Evolutionary conservation across 2,797 vertebrate genomes (phyloP).

Genomic region (Muscicapa comitata): DNA sequence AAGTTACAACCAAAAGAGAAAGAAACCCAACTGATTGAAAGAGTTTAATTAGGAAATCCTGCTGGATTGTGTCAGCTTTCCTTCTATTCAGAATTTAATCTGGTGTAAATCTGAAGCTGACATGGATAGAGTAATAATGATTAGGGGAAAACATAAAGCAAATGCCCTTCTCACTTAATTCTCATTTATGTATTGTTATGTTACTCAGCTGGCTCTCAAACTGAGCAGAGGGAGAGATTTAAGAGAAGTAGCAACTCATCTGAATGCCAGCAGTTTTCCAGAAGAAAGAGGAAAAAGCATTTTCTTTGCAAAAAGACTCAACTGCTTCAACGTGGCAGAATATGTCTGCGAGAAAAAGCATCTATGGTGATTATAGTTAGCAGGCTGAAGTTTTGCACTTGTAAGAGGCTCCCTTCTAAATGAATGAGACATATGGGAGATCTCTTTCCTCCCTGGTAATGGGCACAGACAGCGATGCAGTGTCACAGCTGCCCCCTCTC

Average conservation of each 20-base stretch:
- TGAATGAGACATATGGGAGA: background rate
- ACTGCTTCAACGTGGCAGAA: background rate
- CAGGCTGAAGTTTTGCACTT: background rate
- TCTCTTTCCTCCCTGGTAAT: background rate
- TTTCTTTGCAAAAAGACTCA: background rate
- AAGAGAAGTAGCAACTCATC: background rate
- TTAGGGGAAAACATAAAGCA: background rate
- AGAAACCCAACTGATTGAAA: background rate
- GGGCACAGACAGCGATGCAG: background rate
- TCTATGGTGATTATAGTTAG: background rate
- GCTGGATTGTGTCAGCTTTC: background rate
- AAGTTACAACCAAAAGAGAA: background rate
- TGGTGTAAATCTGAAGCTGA: constrained; percentile 19
- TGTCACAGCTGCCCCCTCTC: background rate
- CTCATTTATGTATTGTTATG: background rate
- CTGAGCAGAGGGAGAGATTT: background rate
- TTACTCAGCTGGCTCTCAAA: background rate
- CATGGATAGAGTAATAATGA: background rate
- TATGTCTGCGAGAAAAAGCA: background rate
- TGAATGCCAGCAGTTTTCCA: background rate
- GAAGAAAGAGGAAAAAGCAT: background rate
- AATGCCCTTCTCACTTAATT: constrained; percentile 9
- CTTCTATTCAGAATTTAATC: background rate
- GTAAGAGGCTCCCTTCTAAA: background rate
- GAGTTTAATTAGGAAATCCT: background rate